These are phyloP conservation scores for Machimus rusticus DNA, from an alignment of 2,888 invertebrate genomes.

Conservation along the genomic window DNA sequence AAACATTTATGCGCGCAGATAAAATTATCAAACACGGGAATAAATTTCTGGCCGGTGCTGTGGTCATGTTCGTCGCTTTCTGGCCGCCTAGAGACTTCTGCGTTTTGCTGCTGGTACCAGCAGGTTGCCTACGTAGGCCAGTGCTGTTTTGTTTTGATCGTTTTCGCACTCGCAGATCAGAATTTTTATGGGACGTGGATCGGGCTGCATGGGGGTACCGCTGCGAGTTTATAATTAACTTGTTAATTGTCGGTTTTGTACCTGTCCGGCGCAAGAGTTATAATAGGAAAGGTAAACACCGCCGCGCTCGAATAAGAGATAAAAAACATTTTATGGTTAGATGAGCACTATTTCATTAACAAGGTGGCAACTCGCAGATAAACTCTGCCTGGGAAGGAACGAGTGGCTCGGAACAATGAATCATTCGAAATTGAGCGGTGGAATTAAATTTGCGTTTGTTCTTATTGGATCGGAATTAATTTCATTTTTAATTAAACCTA, in stretches of 20 bases:
- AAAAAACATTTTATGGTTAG: neutral
- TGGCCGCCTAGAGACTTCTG: neutral
- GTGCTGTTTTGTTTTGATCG: neutral
- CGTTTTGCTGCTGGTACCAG: neutral
- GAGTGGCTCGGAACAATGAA: neutral
- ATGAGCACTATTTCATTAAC: neutral
- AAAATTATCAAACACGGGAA: conserved; percentile 18
- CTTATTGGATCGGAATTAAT: neutral
- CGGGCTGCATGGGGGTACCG: neutral
- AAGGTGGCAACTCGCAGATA: conserved; percentile 5
- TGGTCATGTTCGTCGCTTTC: neutral
- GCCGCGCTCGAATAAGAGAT: neutral
- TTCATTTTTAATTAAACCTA: neutral
- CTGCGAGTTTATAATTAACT: conserved; percentile 18
- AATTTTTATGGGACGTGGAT: neutral
- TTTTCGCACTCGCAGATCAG: neutral
- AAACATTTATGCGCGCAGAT: conserved; percentile 19
- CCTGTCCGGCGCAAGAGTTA: neutral
- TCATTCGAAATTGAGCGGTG: neutral
- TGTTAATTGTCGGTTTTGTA: conserved; percentile 28
- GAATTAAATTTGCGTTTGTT: neutral
- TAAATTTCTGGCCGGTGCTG: neutral
- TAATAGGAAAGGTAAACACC: conserved; percentile 26
- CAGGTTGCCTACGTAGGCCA: conserved; percentile 1
- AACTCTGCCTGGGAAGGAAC: neutral